Percentiles rank a stretch among this genome's conserved stretches.
phyloP scores from a whole-genome alignment of 2,113 vertebrate species.

The Xenopus borealis region DNA sequence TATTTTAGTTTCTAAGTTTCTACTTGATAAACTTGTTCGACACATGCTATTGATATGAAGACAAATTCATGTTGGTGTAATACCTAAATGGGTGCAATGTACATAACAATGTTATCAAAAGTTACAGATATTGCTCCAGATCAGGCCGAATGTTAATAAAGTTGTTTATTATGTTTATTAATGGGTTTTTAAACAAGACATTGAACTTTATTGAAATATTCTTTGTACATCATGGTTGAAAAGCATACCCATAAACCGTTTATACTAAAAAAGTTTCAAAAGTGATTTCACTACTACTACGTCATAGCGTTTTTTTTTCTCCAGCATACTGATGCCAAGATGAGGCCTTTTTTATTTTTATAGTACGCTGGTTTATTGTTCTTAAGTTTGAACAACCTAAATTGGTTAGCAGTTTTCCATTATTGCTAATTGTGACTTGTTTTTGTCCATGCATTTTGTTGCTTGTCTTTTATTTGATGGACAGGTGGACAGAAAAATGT shows the following conservation, averaged over 20 bases:
- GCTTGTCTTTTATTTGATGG: constrained; percentile 5
- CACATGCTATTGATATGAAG: constrained; percentile 67
- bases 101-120: constrained; percentile 72
- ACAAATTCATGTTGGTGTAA: constrained; percentile 75
- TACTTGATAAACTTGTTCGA: constrained; percentile 65
- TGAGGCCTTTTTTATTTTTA: no score
- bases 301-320: no score
- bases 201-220: neutral
- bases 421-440: constrained; percentile 3
- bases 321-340: no score
- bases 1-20: constrained; percentile 71
- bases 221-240: no score
- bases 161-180: constrained; percentile 54
- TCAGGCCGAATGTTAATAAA: constrained; percentile 71
- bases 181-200: neutral
- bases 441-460: constrained; percentile 20
- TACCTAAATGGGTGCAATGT: constrained; percentile 84
- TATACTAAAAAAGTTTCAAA: no score
- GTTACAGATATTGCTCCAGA: constrained; percentile 73
- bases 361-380: no score
- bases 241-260: no score
- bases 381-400: no score
- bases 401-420: neutral
- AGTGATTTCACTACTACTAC: no score
- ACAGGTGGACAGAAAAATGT: constrained; percentile 1